phyloP scores from a whole-genome alignment of 2,888 invertebrate genomes.

The Chorisops tibialis region DNA sequence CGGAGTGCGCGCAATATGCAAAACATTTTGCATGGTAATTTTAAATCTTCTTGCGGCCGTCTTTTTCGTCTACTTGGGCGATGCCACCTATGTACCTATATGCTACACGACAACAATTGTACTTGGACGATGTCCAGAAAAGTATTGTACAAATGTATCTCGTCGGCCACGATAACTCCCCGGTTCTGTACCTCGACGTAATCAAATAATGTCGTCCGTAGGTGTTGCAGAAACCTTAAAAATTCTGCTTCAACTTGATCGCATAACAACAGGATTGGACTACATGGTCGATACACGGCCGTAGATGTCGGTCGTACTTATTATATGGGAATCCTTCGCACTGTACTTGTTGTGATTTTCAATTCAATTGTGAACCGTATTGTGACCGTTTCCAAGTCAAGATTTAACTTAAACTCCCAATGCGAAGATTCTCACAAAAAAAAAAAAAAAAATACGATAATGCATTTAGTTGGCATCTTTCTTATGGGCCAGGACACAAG shows the following conservation, averaged over 20 bases:
- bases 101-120: background rate
- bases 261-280: slow-evolving; percentile 20
- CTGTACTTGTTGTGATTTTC: slow-evolving; percentile 3
- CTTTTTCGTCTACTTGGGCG: too few relatives aligned
- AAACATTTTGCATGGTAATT: slow-evolving; percentile 29
- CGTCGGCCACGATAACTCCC: background rate
- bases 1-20: slow-evolving; percentile 12
- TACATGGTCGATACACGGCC: background rate
- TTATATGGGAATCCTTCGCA: background rate
- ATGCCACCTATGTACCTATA: background rate
- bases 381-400: background rate
- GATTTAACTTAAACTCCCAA: background rate
- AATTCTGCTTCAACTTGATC: slow-evolving; percentile 29
- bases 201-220: slow-evolving; percentile 33
- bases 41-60: background rate
- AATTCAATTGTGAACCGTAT: slow-evolving; percentile 7
- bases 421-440: too few relatives aligned
- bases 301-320: background rate
- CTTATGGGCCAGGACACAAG: slow-evolving; percentile 13
- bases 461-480: slow-evolving; percentile 12
- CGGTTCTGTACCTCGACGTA: background rate
- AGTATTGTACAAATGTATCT: background rate
- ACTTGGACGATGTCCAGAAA: background rate
- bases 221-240: slow-evolving; percentile 31
- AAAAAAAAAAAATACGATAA: too few relatives aligned